Conservation (phyloP, 2,797 vertebrate species). For the Enteromius fasciolatus region DNA sequence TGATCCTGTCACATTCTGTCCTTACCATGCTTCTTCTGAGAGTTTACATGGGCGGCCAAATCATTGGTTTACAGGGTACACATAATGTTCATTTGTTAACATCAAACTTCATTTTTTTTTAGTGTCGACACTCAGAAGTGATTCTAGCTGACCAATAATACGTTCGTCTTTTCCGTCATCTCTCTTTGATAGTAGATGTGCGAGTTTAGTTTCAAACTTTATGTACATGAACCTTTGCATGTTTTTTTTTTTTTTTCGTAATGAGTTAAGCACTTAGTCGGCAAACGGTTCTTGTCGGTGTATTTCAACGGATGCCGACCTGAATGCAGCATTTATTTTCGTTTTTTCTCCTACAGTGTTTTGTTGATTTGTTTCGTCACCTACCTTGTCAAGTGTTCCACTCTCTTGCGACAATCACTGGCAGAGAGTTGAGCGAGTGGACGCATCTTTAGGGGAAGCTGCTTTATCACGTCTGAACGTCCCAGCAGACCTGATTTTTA, state of each 20-base stretch:
- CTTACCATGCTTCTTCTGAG: conserved; percentile 40
- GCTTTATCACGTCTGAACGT: conserved; percentile 60
- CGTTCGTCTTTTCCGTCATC: conserved; percentile 21
- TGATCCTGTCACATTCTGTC: conserved; percentile 43
- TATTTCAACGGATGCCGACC: conserved; percentile 37
- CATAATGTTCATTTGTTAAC: conserved; percentile 70
- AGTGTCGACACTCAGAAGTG: conserved; percentile 11
- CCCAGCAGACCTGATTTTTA: conserved; percentile 28
- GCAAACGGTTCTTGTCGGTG: conserved; percentile 69
- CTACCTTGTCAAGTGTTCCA: conserved; percentile 58
- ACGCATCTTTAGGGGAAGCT: conserved; percentile 63
- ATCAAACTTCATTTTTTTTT: conserved; percentile 52
- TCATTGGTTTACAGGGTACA: conserved; percentile 84
- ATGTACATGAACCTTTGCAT: conserved; percentile 74
- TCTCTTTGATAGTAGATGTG: conserved; percentile 16
- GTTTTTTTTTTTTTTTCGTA: conserved; percentile 66
- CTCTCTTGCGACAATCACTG: conserved; percentile 74
- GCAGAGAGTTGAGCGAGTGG: conserved; percentile 62
- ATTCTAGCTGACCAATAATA: conserved; percentile 31
- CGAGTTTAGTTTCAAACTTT: conserved; percentile 60
- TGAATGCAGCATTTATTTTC: conserved; percentile 23
- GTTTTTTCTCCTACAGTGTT: conserved; percentile 32
- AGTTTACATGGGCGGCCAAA: conserved; percentile 68
- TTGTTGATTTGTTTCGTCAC: conserved; percentile 56
- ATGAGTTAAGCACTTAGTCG: conserved; percentile 81